Evolutionary conservation across 2,113 vertebrate species (phyloP).

Genomic region (Cynopterus brachyotis): DNA sequence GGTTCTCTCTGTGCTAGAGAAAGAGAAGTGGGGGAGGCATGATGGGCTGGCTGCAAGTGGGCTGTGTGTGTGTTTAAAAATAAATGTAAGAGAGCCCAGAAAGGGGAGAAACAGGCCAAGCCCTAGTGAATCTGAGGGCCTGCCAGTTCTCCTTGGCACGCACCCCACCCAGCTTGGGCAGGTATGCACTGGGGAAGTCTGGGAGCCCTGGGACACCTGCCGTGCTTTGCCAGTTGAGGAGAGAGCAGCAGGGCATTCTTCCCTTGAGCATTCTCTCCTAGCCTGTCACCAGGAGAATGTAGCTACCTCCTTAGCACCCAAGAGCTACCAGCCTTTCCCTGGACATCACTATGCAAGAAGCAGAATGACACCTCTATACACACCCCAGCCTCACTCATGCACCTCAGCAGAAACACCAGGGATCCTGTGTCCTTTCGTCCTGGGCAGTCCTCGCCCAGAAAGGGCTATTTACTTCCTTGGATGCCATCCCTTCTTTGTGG

Average conservation of each 20-base stretch:
- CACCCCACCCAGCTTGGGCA: background rate
- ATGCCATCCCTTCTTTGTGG: background rate
- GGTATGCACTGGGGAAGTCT: background rate
- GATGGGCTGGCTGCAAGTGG: background rate
- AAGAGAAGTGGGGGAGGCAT: background rate
- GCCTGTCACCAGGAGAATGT: background rate
- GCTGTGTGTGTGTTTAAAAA: background rate
- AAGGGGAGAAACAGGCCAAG: background rate
- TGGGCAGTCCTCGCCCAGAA: background rate
- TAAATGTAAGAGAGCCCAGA: background rate
- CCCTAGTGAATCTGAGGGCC: background rate
- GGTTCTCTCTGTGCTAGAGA: conserved; percentile 20
- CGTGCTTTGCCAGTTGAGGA: background rate
- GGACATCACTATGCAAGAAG: background rate
- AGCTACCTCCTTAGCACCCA: background rate
- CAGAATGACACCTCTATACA: background rate
- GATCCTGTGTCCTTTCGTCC: background rate
- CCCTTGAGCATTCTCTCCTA: background rate
- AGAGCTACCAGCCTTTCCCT: background rate
- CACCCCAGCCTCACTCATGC: background rate
- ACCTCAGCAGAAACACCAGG: background rate
- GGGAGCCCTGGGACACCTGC: background rate
- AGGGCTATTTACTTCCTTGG: background rate
- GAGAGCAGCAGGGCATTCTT: background rate
- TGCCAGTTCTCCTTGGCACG: background rate